Conservation (phyloP, 2,797 vertebrate genomes). For the Chaetodon trifasciatus region DNA sequence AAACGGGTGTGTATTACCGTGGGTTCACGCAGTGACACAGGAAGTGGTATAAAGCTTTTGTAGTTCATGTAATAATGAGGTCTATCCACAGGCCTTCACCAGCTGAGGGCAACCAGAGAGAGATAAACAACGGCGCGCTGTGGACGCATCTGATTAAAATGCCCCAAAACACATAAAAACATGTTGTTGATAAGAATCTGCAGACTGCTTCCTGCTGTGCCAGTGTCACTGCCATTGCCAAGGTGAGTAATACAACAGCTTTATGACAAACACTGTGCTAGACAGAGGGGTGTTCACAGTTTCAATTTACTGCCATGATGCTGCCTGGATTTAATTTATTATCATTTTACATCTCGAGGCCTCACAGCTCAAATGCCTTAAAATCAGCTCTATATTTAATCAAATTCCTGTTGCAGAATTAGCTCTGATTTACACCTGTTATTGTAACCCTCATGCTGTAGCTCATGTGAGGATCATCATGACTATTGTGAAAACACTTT, state of each 20-base stretch:
- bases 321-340: neutral
- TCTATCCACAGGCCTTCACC: neutral
- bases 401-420: neutral
- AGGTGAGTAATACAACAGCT: conserved; percentile 56
- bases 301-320: neutral
- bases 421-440: conserved; percentile 36
- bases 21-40: conserved; percentile 46
- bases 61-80: conserved; percentile 19
- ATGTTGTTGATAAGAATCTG: conserved; percentile 57
- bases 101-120: neutral
- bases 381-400: neutral
- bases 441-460: conserved; percentile 53
- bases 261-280: neutral
- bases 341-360: rapidly evolving
- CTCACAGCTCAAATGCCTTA: neutral
- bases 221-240: conserved; percentile 18
- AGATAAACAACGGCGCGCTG: neutral
- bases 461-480: conserved; percentile 79
- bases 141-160: conserved; percentile 28
- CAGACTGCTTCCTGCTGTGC: conserved; percentile 46
- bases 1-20: neutral
- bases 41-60: conserved; percentile 53
- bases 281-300: neutral
- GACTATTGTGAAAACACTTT: conserved; percentile 79
- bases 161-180: neutral